Evolutionary conservation across 1,140 invertebrate species (phyloP).

Genomic region (Cydia strobilella): DNA sequence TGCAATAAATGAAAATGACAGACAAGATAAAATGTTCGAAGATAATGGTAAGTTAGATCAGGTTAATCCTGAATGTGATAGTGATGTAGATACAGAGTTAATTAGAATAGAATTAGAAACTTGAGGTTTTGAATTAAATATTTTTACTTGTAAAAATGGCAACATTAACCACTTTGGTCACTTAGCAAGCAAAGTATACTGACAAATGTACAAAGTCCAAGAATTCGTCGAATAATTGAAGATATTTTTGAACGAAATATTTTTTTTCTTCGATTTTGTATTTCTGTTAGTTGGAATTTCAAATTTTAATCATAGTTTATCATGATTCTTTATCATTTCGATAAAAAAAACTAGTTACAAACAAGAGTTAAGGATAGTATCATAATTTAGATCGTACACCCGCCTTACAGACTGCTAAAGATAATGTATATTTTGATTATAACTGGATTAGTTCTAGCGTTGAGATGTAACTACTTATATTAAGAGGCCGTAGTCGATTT

Average conservation of each 20-base stretch:
- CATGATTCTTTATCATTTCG: neutral
- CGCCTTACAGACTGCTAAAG: constrained; percentile 4
- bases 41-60: constrained; percentile 6
- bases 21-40: neutral
- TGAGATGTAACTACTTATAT: constrained; percentile 2
- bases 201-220: too few relatives aligned
- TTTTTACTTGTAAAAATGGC: neutral
- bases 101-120: neutral
- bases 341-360: neutral
- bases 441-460: neutral
- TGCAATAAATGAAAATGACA: neutral
- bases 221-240: too few relatives aligned
- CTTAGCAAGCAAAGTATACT: too few relatives aligned
- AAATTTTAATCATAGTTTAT: too few relatives aligned
- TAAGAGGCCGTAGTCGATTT: too few relatives aligned
- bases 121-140: neutral
- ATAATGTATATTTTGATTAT: constrained; percentile 3
- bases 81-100: neutral
- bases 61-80: constrained; percentile 8
- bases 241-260: too few relatives aligned
- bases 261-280: too few relatives aligned
- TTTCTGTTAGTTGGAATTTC: too few relatives aligned
- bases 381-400: neutral
- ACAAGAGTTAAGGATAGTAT: neutral
- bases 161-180: too few relatives aligned